Conservation (phyloP, 2,797 vertebrate genomes). For the Nannoperca australis region DNA sequence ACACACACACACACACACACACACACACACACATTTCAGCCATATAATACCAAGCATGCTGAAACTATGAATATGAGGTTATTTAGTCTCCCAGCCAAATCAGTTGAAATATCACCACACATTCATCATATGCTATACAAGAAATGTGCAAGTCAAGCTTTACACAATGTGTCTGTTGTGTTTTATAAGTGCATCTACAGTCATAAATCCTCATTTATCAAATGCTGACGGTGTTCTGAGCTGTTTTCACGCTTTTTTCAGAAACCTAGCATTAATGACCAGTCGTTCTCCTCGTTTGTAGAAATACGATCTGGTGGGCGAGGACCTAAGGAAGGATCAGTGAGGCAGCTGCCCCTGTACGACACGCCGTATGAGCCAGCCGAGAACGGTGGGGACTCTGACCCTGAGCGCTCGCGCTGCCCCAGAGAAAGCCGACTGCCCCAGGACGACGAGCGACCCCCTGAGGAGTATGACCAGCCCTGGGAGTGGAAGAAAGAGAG, state of each 20-base stretch:
- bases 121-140: not conserved
- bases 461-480: slow-evolving; percentile 98
- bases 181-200: slow-evolving; percentile 15
- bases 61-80: slow-evolving; percentile 16
- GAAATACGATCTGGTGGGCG: slow-evolving; percentile 91
- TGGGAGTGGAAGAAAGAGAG: slow-evolving; percentile 99
- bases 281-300: slow-evolving; percentile 63
- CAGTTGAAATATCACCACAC: slow-evolving; percentile 1
- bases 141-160: slow-evolving; percentile 19
- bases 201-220: slow-evolving; percentile 27
- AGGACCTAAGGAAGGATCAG: slow-evolving; percentile 86
- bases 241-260: slow-evolving; percentile 23
- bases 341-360: slow-evolving; percentile 90
- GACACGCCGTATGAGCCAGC: slow-evolving; percentile 95
- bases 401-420: slow-evolving; percentile 82
- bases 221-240: slow-evolving; percentile 7
- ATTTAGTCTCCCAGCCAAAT: slow-evolving; percentile 12
- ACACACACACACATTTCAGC: not conserved
- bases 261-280: slow-evolving; percentile 22
- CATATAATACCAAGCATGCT: slow-evolving; percentile 6
- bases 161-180: slow-evolving; percentile 8
- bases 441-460: slow-evolving; percentile 94
- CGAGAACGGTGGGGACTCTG: slow-evolving; percentile 87
- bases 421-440: slow-evolving; percentile 94
- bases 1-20: too few species aligned